These are phyloP conservation scores for Drosophila tani DNA, from an alignment of 1,140 invertebrate species.

Conservation along the genomic window DNA sequence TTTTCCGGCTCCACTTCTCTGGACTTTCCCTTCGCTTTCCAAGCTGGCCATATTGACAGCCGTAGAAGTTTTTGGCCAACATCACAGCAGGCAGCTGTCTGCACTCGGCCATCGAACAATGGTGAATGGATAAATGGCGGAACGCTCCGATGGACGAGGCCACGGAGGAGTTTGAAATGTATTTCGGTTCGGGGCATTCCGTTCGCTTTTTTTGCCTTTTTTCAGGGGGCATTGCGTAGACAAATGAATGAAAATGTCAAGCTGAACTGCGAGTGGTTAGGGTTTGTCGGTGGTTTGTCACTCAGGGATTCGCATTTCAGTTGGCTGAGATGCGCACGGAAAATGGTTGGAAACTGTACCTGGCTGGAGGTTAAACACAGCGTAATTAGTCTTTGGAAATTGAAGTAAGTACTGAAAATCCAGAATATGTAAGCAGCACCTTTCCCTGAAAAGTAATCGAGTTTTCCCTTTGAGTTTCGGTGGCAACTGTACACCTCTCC, in stretches of 20 bases:
- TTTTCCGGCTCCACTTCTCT: conserved; percentile 35
- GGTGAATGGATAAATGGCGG: conserved; percentile 59
- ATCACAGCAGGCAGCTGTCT: conserved; percentile 76
- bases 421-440: neutral
- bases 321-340: no score
- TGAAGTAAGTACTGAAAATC: no score
- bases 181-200: conserved; percentile 37
- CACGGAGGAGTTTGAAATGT: conserved; percentile 57
- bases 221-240: conserved; percentile 67
- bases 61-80: conserved; percentile 67
- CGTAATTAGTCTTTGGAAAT: conserved; percentile 15
- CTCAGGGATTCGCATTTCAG: neutral
- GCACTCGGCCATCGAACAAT: conserved; percentile 66
- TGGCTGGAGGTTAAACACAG: conserved; percentile 1
- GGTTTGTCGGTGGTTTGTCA: conserved; percentile 29
- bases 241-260: conserved; percentile 84
- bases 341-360: conserved; percentile 33
- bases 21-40: neutral
- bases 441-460: neutral
- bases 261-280: conserved; percentile 45
- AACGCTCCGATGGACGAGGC: conserved; percentile 64
- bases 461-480: neutral
- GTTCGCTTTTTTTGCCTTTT: conserved; percentile 23
- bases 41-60: conserved; percentile 69
- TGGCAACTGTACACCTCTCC: conserved; percentile 39